Base-by-base conservation (phyloP, 92 coral and sea anemone genomes). In the Metridium senile region DNA sequence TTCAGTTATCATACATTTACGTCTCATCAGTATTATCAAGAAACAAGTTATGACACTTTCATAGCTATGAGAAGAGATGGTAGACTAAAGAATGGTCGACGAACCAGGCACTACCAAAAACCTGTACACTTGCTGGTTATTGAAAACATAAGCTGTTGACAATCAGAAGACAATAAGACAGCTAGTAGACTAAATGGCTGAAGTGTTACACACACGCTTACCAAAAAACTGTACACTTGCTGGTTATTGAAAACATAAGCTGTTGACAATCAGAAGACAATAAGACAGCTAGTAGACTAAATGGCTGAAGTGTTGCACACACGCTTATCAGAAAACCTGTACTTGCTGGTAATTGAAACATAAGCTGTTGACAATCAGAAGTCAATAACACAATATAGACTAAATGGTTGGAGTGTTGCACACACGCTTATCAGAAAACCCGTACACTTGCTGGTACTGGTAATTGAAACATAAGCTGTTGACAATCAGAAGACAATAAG, bases 41-140 rank as follows among this genome's bases (percentile, higher is more conserved):
- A 28, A 43, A 39, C 17, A 2, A 23, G 28, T n/a, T 59, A 31
- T 35, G 79, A 74, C 25, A 74, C 79, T 17, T 74, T 34, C 21
- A 45, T 74, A 34, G 79, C 68, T 9, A 74, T 74, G 4, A 74
- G 70, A 21, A 58, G 45, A 33, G 58, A 61, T 23, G 79, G 79
- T 32, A 74, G 61, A 61, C 11, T 56, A 28, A 74, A 63, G 43
- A 54, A 74, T 27, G 79, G 79, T 19, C 34, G 56, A 23, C 52
- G 59, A 16, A 74, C 79, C 10, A 31, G 26, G 0, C 26, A n/a
- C 19, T 34, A 56, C 0, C 79, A 59, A 47, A 74, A 74, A 59
- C 45, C 70, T 10, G 70, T 47, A 1, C 70, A 74, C 19, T 74
- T 74, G 57, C 49, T 74, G 22, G 10, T 27, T 11, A 33, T 66